phyloP scores from a whole-genome alignment of 2,888 invertebrate species.

The Mythimna loreyi region DNA sequence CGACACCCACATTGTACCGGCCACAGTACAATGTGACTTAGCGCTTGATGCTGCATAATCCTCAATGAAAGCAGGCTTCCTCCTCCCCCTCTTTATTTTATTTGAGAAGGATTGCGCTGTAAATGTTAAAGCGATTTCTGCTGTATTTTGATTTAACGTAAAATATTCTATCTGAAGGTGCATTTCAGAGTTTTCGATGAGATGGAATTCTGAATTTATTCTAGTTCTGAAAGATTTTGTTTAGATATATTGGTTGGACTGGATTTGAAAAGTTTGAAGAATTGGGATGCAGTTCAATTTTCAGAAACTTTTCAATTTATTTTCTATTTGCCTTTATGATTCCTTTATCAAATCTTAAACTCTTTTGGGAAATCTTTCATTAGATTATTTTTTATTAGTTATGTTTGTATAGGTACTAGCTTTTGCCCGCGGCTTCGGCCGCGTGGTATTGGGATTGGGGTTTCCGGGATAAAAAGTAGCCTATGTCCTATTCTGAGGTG shows the following conservation, averaged over 20 bases:
- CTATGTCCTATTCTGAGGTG: too few species aligned
- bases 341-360: not conserved
- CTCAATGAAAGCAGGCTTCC: slow-evolving; percentile 67
- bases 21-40: slow-evolving; percentile 60
- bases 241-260: not conserved
- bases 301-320: too few species aligned
- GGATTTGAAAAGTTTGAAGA: not conserved
- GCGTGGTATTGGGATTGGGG: too few species aligned
- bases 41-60: slow-evolving; percentile 71
- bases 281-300: not conserved
- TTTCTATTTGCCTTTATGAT: not conserved
- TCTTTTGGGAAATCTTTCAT: too few species aligned
- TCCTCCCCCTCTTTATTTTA: slow-evolving; percentile 67
- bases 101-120: slow-evolving; percentile 63
- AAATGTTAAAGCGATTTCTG: slow-evolving; percentile 32
- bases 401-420: too few species aligned
- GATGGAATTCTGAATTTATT: slow-evolving; percentile 19
- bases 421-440: too few species aligned
- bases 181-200: slow-evolving; percentile 3
- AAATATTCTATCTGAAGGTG: slow-evolving; percentile 11
- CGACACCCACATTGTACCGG: slow-evolving; percentile 51
- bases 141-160: slow-evolving; percentile 23
- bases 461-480: too few species aligned
- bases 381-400: too few species aligned
- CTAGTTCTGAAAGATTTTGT: slow-evolving; percentile 12